Conservation (phyloP, 2,113 vertebrate genomes). For the Porphyrio hochstetteri region DNA sequence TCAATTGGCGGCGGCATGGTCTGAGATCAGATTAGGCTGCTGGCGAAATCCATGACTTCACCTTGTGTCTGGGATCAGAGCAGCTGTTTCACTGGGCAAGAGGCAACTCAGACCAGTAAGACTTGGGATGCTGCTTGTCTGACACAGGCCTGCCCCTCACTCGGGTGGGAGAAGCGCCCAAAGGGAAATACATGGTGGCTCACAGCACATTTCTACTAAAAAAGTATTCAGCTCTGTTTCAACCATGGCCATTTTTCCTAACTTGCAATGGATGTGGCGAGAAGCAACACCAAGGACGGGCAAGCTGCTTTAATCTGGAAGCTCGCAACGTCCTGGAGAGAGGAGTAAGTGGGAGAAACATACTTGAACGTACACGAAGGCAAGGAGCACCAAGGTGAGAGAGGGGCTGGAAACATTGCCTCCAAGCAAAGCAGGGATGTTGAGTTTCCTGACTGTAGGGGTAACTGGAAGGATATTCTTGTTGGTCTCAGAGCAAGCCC, state of each 20-base stretch:
- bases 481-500: neutral
- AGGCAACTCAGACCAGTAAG: neutral
- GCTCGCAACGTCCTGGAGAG: neutral
- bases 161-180: rapidly evolving
- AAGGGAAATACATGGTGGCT: rapidly evolving
- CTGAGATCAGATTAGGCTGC: neutral
- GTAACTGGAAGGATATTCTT: neutral
- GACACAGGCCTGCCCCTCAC: neutral
- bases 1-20: neutral
- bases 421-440: neutral
- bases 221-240: neutral
- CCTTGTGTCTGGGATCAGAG: neutral
- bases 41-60: rapidly evolving
- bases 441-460: neutral
- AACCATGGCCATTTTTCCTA: neutral
- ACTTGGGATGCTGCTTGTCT: neutral
- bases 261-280: neutral
- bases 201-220: neutral
- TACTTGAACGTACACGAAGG: neutral
- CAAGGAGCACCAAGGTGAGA: neutral
- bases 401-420: neutral
- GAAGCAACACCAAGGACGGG: neutral
- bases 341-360: neutral
- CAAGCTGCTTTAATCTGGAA: neutral
- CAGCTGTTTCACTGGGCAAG: neutral